Evolutionary conservation across 2,888 invertebrate genomes (phyloP).

Genomic region (Parapristionchus giblindavisi): DNA sequence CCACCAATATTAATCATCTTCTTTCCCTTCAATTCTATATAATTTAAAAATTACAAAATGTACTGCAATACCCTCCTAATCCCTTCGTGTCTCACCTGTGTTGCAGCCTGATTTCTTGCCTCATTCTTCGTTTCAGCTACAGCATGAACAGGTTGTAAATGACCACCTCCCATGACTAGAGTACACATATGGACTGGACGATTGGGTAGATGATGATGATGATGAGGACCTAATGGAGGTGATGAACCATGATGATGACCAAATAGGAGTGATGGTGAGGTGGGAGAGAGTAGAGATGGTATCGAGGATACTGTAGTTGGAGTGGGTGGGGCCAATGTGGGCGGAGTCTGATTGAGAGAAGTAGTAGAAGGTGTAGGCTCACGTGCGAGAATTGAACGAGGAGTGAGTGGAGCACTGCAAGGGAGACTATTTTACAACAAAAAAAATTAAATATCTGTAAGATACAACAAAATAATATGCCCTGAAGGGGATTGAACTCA

Average conservation of each 20-base stretch:
- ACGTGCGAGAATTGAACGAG: slow-evolving; percentile 5
- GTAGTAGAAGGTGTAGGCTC: too few species aligned
- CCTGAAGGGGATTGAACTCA: too few species aligned
- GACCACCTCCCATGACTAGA: neutral
- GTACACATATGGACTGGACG: neutral
- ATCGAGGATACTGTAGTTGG: too few species aligned
- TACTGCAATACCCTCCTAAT: too few species aligned
- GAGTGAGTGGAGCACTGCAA: slow-evolving; percentile 24
- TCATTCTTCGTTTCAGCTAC: slow-evolving; percentile 33
- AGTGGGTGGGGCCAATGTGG: too few species aligned
- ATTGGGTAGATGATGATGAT: neutral
- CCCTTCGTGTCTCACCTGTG: slow-evolving; percentile 40
- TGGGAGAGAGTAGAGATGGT: slow-evolving; percentile 29
- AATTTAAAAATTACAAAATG: too few species aligned
- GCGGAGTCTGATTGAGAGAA: neutral
- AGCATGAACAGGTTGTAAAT: slow-evolving; percentile 20
- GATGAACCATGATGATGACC: neutral
- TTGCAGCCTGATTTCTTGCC: slow-evolving; percentile 48
- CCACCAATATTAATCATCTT: neutral
- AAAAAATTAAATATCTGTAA: too few species aligned
- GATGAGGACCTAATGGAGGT: too few species aligned
- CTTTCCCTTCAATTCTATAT: too few species aligned
- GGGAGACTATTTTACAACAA: neutral
- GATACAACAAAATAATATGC: too few species aligned
- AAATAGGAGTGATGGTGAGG: neutral